Percentiles rank a stretch among this genome's conserved stretches.
These are phyloP conservation scores for Abramis brama DNA, from an alignment of 2,113 vertebrate species.

Conservation along the genomic window DNA sequence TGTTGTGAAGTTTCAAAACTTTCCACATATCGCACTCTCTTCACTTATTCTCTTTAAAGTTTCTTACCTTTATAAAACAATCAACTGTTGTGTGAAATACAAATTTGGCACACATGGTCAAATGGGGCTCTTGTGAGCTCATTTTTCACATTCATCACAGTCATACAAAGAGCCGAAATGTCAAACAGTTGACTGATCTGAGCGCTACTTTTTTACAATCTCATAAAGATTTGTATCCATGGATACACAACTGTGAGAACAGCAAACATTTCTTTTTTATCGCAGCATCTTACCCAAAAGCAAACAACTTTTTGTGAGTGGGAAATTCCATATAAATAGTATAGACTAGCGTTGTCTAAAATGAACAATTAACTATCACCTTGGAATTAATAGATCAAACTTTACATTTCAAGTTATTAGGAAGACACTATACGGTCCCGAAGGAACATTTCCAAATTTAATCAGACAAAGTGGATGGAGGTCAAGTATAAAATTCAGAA, in stretches of 20 bases:
- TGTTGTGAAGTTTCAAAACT: neutral
- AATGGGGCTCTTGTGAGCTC: neutral
- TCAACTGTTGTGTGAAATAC: neutral
- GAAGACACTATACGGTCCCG: constrained; percentile 6
- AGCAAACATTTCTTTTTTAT: constrained; percentile 52
- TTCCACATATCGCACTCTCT: neutral
- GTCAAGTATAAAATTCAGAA: constrained; percentile 72
- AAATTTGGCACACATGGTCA: constrained; percentile 53
- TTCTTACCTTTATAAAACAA: neutral
- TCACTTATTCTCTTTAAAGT: neutral
- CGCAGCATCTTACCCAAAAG: constrained; percentile 31
- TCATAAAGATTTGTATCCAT: constrained; percentile 52
- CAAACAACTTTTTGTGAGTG: constrained; percentile 46
- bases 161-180: neutral
- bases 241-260: constrained; percentile 45
- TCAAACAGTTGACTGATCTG: constrained; percentile 15
- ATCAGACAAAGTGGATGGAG: constrained; percentile 42
- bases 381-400: constrained; percentile 19
- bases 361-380: constrained; percentile 24
- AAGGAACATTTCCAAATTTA: constrained; percentile 45
- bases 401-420: constrained; percentile 34
- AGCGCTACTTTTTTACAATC: constrained; percentile 42
- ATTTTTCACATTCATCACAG: constrained; percentile 22
- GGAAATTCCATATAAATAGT: constrained; percentile 33
- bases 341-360: neutral